A percentile compares a stretch with the other conserved stretches of the same genome.
Evolutionary conservation across 2,888 invertebrate species (phyloP).

Genomic region (Laothoe populi): DNA sequence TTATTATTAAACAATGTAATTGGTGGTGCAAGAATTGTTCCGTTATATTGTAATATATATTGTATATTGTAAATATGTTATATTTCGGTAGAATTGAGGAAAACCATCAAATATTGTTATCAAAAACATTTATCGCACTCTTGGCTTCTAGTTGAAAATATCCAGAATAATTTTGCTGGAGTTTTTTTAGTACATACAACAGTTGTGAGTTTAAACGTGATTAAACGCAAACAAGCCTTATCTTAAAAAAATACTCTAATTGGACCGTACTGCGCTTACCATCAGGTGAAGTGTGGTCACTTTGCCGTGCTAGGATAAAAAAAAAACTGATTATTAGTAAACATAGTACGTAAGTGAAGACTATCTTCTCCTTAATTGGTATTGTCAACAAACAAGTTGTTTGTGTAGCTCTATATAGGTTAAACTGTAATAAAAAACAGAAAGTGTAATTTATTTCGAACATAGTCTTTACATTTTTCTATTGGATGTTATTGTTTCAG

Average conservation of each 20-base stretch:
- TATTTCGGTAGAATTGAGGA: too few species aligned
- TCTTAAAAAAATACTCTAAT: not conserved
- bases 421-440: not conserved
- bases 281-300: too few species aligned
- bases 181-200: constrained; percentile 8
- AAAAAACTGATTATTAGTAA: too few species aligned
- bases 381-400: not conserved
- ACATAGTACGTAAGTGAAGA: constrained; percentile 5
- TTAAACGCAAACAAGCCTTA: too few species aligned
- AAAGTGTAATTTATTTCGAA: not conserved
- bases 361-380: constrained; percentile 1
- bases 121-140: not conserved
- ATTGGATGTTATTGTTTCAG: constrained; percentile 50
- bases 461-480: not conserved
- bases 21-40: too few species aligned
- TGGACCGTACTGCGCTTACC: too few species aligned
- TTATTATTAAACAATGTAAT: too few species aligned
- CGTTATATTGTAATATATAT: too few species aligned
- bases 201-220: not conserved
- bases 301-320: too few species aligned
- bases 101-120: too few species aligned
- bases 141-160: not conserved
- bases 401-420: not conserved
- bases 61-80: too few species aligned
- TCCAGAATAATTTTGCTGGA: not conserved